Conservation (phyloP, 2,888 invertebrate genomes). For the Volucella inanis region DNA sequence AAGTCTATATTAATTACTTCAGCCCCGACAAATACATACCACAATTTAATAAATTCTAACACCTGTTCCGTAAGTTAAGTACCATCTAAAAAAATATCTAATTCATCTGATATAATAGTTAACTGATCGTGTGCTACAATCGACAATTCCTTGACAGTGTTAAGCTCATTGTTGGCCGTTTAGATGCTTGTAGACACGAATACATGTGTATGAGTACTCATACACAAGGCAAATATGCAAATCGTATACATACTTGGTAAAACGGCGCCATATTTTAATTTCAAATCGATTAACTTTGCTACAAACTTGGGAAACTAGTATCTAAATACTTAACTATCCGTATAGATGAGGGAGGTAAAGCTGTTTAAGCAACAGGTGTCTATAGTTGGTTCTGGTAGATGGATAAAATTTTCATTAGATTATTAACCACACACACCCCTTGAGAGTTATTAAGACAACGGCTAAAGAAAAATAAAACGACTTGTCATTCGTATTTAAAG, state of each 20-base stretch:
- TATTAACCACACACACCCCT: background rate
- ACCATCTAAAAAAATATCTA: background rate
- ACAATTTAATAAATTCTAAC: conserved; percentile 25
- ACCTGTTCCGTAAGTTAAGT: conserved; percentile 36
- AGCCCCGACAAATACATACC: conserved; percentile 8
- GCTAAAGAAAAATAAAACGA: conserved; percentile 6
- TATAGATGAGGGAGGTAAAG: conserved; percentile 31
- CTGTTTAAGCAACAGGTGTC: conserved; percentile 65
- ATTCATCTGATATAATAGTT: too few species aligned
- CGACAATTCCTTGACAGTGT: too few species aligned
- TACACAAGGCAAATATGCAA: conserved; percentile 20
- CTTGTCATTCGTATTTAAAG: conserved; percentile 20
- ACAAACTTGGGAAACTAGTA: conserved; percentile 45
- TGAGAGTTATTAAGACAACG: too few species aligned
- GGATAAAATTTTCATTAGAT: conserved; percentile 36
- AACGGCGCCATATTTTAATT: conserved; percentile 65
- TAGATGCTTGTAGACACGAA: background rate
- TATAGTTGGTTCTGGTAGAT: conserved; percentile 9
- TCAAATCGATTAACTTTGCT: conserved; percentile 59
- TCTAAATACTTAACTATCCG: background rate
- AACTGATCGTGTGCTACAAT: too few species aligned
- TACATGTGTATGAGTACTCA: background rate
- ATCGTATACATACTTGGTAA: conserved; percentile 39
- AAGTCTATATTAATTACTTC: conserved; percentile 25
- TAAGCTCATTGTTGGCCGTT: too few species aligned